These are phyloP conservation scores for Merodon equestris DNA, from an alignment of 2,888 invertebrate species.

Conservation along the genomic window DNA sequence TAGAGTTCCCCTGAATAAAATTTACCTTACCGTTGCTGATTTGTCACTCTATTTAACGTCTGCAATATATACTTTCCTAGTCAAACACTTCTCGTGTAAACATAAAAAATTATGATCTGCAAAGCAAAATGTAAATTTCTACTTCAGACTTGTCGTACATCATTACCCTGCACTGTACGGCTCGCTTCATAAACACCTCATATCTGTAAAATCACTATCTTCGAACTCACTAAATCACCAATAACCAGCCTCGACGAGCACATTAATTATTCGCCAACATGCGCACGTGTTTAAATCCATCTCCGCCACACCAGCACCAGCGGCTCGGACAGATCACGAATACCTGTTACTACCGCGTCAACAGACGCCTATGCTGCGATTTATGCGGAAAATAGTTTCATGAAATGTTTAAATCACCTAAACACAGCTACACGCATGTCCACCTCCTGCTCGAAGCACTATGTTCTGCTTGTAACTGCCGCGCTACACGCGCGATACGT, in stretches of 20 bases:
- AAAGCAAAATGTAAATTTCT: no score
- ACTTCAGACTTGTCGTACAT: no score
- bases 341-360: slow-evolving; percentile 30
- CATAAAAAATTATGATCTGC: no score
- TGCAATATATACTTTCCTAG: no score
- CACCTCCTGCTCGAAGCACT: slow-evolving; percentile 24
- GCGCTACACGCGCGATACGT: slow-evolving; percentile 32
- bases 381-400: slow-evolving; percentile 38
- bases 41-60: no score
- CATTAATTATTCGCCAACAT: slow-evolving; percentile 34
- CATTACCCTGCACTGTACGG: no score
- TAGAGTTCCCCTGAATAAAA: no score
- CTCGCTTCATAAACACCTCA: slow-evolving; percentile 31
- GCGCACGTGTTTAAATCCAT: slow-evolving; percentile 24
- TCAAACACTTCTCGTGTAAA: no score
- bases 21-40: no score
- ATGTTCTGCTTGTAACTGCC: slow-evolving; percentile 28
- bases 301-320: background rate
- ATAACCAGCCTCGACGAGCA: slow-evolving; percentile 46
- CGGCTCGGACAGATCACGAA: no score
- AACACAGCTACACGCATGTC: slow-evolving; percentile 37
- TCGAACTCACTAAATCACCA: slow-evolving; percentile 51
- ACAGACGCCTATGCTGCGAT: no score
- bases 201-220: slow-evolving; percentile 43
- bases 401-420: slow-evolving; percentile 43